Base-by-base conservation (phyloP, 2,888 invertebrate genomes). In the Muschampia plurimacula region DNA sequence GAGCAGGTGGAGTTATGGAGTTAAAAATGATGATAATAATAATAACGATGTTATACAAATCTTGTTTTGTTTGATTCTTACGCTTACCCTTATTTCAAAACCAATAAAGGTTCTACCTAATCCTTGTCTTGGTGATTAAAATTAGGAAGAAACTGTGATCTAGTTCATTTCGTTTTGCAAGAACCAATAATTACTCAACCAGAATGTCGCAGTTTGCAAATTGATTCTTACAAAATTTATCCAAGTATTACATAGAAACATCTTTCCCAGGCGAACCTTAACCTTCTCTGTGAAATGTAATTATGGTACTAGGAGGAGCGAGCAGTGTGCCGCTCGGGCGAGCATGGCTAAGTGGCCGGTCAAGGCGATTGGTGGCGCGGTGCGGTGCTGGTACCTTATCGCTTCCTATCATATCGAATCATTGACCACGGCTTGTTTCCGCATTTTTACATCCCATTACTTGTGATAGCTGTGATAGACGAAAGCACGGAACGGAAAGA, bases 341-440 rank as follows among this genome's bases (percentile, higher is more conserved):
- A 77, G 77, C 80, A 76, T 75, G 85, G 85, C 78, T 85, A 84
- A 86, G 81, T 82, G 84, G 79, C 85, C 83, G 88, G 88, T 87
- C 89, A 90, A 89, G 90, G 90, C 79, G 69, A 80, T 76, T 78
- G 82, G 77, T 78, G 82, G 82, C 79, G 80, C 84, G 83, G 75
- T 76, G 79, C 81, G 79, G 76, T 77, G 75, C 75, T 73, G 75
- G 75, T 76, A 74, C 77, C 69, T 74, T 74, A 15, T 69, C 73
- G 78, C 78, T 84, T 86, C 84, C 82, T 77, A 82, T 77, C 75
- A 75, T 71, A 62, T 60, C 22, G 36, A 32, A 60, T 60, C 15
- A 13, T 13, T 69, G 63, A 63, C 49, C 69, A 63, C 63, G 69
- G 63, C 13, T 32, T 69, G 3, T 52, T 63, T 69, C n/a, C 63